Evolutionary conservation across 1,140 invertebrate genomes (phyloP), one percentile per base, ranked within the genome.

Genomic region (Delia radicum): DNA sequence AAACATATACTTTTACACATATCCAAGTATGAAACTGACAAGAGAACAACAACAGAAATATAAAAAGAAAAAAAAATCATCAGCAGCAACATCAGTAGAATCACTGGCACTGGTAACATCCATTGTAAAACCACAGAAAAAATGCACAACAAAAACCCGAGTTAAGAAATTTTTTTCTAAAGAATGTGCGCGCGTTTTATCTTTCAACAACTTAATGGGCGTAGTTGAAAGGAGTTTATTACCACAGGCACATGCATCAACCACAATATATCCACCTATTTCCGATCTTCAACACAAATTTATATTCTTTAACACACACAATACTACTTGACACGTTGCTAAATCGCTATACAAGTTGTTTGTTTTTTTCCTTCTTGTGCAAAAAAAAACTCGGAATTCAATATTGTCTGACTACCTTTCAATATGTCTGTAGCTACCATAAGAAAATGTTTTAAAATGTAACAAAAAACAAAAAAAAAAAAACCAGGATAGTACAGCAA

Each of bases 211-310:
- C 12, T 15, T 15, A 21, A 5, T 55, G 48, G 48, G 48, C 48
- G 48, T 55, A 24, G 6, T 4, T 21, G 37, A 18, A 18, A 55
- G 48, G 48, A 55, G 48, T 18, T 55, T 21, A 7, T 24, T 55
- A 55, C 48, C 48, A 24, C 48, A 55, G 48, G 48, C 48, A 55
- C 48, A 55, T 55, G 48, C 48, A 55, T 55, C 48, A 55, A 55
- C 48, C 48, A 55, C 48, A 55, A 55, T 55, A 55, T 55, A 55
- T 55, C 48, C 48, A 55, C 48, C 48, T 55, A 55, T 55, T 55
- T 55, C 48, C 48, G 48, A 55, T 55, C 48, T 55, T 21, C 24
- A 18, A 55, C 21, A 55, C 48, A n/a, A n/a, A n/a, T n/a, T n/a
- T n/a, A n/a, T n/a, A 10, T 37, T 37, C 33, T n/a, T n/a, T 10